Evolutionary conservation across 1,140 invertebrate species (phyloP), one percentile per base, ranked within the genome.

Genomic region (Cydia splendana): DNA sequence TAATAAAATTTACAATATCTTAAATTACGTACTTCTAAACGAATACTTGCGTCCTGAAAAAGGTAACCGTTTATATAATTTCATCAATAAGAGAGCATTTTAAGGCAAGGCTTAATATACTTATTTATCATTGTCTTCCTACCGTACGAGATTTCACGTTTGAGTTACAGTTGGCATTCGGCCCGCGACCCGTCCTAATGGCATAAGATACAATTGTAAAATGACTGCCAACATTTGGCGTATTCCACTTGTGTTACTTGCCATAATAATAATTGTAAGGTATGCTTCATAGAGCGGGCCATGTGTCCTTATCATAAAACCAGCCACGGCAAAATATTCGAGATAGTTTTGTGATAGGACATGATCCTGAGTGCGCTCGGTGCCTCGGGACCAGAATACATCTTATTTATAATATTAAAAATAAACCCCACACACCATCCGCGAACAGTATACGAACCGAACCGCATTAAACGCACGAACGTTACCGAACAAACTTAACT

Each of bases 11-110:
- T 93, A 93, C 91, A 93, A 90, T 91, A 90, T 83, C 87, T 86
- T 88, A 88, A 79, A 80, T 78, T 84, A 85, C 81, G 85, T 93
- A 88, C 81, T 78, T 38, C 87, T 91, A 92, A 85, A 87, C 83
- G 91, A 93, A 92, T 92, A 93, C 91, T 92, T 89, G 88, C 87
- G 82, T 93, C 90, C 88, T 88, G 88, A 89, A 88, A 90, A 86
- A 89, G 91, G 91, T 93, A 93, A 93, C 91, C 90, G 91, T 91
- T 85, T 87, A 85, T 88, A 90, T 90, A 92, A 91, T 91, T 91
- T 90, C 88, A 88, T 85, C 80, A 88, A 83, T 86, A 84, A 93
- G 90, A 93, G 91, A 93, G 91, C 91, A 91, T 93, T 91, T 78
- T 84, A 88, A 91, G 91, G 90, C 90, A 91, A 91, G 89, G 86